These are phyloP conservation scores for Limnephilus marmoratus DNA, from an alignment of 2,888 invertebrate species.

Conservation along the genomic window DNA sequence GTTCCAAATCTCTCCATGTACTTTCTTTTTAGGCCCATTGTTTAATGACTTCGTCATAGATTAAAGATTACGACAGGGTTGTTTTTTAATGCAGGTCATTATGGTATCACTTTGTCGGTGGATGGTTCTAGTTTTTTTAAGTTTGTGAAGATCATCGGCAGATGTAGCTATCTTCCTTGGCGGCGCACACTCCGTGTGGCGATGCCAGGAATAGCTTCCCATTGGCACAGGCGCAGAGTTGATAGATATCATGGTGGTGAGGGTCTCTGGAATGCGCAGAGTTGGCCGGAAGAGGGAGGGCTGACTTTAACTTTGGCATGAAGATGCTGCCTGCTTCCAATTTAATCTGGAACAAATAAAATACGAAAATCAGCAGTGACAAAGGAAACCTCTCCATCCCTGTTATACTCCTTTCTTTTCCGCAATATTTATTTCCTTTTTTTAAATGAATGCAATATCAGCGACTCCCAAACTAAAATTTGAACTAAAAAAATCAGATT, in stretches of 20 bases:
- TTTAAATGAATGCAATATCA: too few species aligned
- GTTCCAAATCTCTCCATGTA: neutral
- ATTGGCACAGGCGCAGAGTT: slow-evolving; percentile 93
- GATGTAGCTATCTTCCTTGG: slow-evolving; percentile 76
- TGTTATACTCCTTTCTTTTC: too few species aligned
- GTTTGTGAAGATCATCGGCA: slow-evolving; percentile 74
- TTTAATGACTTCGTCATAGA: neutral
- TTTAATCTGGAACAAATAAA: slow-evolving; percentile 76
- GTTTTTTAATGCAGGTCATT: neutral
- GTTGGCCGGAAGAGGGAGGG: slow-evolving; percentile 76
- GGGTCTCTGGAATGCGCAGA: slow-evolving; percentile 76
- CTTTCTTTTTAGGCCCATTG: too few species aligned
- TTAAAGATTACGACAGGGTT: too few species aligned
- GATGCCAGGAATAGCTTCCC: slow-evolving; percentile 93
- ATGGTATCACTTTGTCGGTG: neutral
- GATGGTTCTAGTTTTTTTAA: neutral
- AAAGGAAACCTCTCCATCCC: too few species aligned
- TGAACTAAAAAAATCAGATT: too few species aligned
- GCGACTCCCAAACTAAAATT: too few species aligned
- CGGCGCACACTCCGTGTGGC: slow-evolving; percentile 88
- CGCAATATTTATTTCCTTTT: too few species aligned
- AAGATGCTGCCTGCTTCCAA: slow-evolving; percentile 82
- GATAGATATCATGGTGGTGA: slow-evolving; percentile 85
- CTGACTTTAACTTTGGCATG: slow-evolving; percentile 82
- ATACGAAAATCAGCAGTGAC: too few species aligned